Evolutionary conservation across 2,113 vertebrate species (phyloP).

Genomic region (Ammodytes dubius): DNA sequence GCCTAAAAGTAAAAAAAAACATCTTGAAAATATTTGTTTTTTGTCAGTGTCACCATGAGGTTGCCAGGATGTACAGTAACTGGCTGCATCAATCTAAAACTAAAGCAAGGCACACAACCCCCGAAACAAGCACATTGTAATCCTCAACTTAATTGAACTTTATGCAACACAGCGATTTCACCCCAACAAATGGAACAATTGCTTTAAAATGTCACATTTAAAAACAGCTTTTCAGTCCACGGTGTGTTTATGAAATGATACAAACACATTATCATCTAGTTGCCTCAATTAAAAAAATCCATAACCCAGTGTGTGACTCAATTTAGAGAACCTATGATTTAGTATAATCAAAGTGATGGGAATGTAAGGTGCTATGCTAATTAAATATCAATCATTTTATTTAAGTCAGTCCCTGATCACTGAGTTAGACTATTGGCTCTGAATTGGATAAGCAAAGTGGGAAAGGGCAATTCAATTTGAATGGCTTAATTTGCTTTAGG

Average conservation of each 20-base stretch:
- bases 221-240: background rate
- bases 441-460: constrained; percentile 71
- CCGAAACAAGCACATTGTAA: too few species aligned
- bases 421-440: constrained; percentile 43
- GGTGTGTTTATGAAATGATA: background rate
- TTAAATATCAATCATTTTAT: constrained; percentile 69
- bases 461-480: constrained; percentile 76
- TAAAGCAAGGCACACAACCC: too few species aligned
- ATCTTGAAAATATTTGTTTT: background rate
- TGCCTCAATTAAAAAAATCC: background rate
- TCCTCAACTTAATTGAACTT: too few species aligned
- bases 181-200: too few species aligned
- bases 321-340: constrained; percentile 26
- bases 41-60: background rate
- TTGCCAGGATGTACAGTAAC: background rate
- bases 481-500: constrained; percentile 59
- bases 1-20: background rate
- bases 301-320: background rate
- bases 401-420: constrained; percentile 65
- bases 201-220: too few species aligned
- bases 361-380: constrained; percentile 60
- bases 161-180: too few species aligned
- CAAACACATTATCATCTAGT: background rate
- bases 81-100: too few species aligned
- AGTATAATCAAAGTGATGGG: constrained; percentile 35